Base-by-base conservation (phyloP, 2,797 vertebrate species). In the Microcaecilia unicolor region DNA sequence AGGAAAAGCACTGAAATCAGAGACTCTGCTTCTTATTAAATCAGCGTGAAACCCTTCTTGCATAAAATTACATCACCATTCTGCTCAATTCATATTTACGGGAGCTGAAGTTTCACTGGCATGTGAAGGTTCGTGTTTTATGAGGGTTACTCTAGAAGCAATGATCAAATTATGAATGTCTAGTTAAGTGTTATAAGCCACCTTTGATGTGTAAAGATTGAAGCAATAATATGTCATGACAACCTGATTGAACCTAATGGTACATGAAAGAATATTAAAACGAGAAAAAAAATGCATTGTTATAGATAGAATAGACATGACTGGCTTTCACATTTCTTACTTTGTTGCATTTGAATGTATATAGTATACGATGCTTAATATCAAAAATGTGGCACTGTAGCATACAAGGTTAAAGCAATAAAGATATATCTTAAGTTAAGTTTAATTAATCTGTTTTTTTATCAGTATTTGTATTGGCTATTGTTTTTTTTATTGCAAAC, bases 91-190 rank as follows among this genome's bases (percentile, higher is more conserved):
- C 44, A 49, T 34, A 19, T 45, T 43, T 59, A 36, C 21, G 37
- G 18, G 23, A 37, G 11, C 28, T 13, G 28, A 22, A 35, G 20
- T 35, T 46, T 31, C 24, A 14, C 24, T 32, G 44, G 9, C 59
- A 55, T 58, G 40, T 43, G 43, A 18, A 9, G 31, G 34, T 15
- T 28, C 34, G 16, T 18, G 45, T 50, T 55, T 33, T 47, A 56
- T 47, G 42, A 39, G 26, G 28, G 25, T 46, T 34, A 32, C 33
- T 41, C 45, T 44, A 28, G 42, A 44, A 47, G 43, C 39, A 60
- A 51, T 44, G 34, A 45, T 55, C 38, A 48, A 61, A 55, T 44
- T 45, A 55, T 54, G 51, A 51, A 66, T 38, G 28, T 26, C 29
- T 41, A 15, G 28, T 41, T 32, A 48, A 39, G 34, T 25, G 15